Evolutionary conservation across 2,113 vertebrate species (phyloP).

Genomic region (Elgaria multicarinata): DNA sequence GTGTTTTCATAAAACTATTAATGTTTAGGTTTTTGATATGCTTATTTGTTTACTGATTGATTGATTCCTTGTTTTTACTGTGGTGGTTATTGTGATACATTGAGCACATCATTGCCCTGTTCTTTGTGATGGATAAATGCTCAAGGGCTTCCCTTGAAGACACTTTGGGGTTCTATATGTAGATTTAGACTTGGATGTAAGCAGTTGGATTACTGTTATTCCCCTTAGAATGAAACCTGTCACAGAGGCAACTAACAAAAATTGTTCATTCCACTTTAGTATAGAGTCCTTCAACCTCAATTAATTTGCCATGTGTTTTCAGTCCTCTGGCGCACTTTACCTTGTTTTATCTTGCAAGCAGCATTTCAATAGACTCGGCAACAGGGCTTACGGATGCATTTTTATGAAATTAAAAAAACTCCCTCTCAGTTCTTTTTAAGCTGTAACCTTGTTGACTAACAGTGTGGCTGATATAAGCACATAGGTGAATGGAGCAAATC

Average conservation of each 20-base stretch:
- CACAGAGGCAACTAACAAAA: constrained; percentile 36
- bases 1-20: constrained; percentile 16
- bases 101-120: constrained; percentile 40
- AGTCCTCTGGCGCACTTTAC: constrained; percentile 3
- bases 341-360: constrained; percentile 14
- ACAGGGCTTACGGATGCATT: constrained; percentile 41
- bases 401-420: constrained; percentile 43
- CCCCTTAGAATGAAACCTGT: constrained; percentile 45
- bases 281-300: constrained; percentile 38
- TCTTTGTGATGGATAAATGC: background rate
- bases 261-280: constrained; percentile 50
- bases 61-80: constrained; percentile 13
- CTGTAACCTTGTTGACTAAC: constrained; percentile 16
- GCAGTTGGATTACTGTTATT: constrained; percentile 11
- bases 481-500: constrained; percentile 17
- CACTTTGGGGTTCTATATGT: constrained; percentile 25
- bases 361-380: constrained; percentile 43
- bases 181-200: background rate
- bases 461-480: constrained; percentile 6
- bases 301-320: constrained; percentile 52
- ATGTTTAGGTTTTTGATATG: background rate
- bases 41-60: background rate
- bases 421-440: constrained; percentile 39
- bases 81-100: constrained; percentile 21
- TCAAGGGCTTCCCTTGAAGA: background rate